Conservation (phyloP, 2,113 vertebrate species). For the Fregata magnificens region DNA sequence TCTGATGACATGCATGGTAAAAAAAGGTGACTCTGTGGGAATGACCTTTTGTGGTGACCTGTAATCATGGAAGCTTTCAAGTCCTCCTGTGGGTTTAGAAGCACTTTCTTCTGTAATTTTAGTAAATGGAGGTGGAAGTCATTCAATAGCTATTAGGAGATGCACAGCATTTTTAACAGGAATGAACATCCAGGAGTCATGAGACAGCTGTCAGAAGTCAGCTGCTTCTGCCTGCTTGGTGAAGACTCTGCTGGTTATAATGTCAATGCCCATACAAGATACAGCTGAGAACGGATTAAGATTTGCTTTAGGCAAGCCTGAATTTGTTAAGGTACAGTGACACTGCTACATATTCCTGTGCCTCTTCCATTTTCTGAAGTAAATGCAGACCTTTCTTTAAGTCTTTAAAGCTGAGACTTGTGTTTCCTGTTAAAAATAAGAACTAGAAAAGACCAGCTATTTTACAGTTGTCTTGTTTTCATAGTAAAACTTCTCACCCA, state of each 20-base stretch:
- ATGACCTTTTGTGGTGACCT: neutral
- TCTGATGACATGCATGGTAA: neutral
- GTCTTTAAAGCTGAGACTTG: neutral
- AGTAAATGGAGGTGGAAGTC: neutral
- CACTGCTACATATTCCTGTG: neutral
- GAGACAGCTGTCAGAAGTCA: neutral
- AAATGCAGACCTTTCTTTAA: neutral
- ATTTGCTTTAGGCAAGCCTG: neutral
- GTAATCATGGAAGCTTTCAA: neutral
- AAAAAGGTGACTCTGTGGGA: neutral
- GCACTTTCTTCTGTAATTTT: neutral
- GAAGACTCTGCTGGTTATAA: neutral
- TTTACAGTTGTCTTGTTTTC: neutral
- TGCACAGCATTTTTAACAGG: neutral
- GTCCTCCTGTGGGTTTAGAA: neutral
- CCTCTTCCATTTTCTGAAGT: neutral
- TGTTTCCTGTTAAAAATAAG: neutral
- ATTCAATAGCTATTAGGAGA: neutral
- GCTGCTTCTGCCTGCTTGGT: neutral
- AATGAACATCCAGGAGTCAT: neutral
- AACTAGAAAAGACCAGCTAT: neutral
- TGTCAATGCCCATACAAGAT: neutral
- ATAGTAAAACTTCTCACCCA: neutral
- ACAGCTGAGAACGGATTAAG: neutral
- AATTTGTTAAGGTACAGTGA: neutral